Evolutionary conservation across 64 coral and sea anemone species (phyloP).

Genomic region (Montipora sp.): DNA sequence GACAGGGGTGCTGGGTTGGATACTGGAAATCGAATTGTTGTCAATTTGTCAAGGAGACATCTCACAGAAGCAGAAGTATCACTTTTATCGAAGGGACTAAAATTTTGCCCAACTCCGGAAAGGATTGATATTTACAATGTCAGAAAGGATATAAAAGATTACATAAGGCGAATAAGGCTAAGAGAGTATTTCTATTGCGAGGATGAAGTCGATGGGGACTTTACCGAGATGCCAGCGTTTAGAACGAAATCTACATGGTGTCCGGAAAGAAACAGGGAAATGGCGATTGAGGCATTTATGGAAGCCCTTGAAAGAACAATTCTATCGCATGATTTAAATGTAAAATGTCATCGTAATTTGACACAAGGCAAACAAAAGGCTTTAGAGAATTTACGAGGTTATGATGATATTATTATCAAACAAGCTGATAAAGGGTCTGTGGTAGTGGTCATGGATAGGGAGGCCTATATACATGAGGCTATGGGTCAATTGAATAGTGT

Average conservation of each 20-base stretch:
- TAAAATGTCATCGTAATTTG: not conserved
- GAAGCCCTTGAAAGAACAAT: slow-evolving; percentile 21
- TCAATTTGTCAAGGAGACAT: not conserved
- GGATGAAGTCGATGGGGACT: slow-evolving; percentile 28
- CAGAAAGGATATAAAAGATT: slow-evolving; percentile 38
- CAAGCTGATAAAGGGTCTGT: slow-evolving; percentile 52
- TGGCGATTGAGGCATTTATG: slow-evolving; percentile 41
- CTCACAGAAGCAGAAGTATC: not conserved
- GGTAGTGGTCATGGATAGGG: slow-evolving; percentile 34
- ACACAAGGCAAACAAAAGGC: slow-evolving; percentile 14
- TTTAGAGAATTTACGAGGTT: slow-evolving; percentile 45
- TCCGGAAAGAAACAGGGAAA: slow-evolving; percentile 35
- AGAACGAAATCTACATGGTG: slow-evolving; percentile 26
- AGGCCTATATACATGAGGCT: slow-evolving; percentile 35
- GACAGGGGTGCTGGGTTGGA: not conserved
- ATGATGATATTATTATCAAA: slow-evolving; percentile 62
- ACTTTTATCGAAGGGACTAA: slow-evolving; percentile 58
- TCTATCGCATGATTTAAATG: not conserved
- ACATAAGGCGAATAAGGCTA: slow-evolving; percentile 56
- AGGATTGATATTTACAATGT: slow-evolving; percentile 35
- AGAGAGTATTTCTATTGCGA: slow-evolving; percentile 47
- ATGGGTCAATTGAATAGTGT: slow-evolving; percentile 37
- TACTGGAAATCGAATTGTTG: not conserved
- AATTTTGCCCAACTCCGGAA: slow-evolving; percentile 50
- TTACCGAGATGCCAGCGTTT: slow-evolving; percentile 34